Evolutionary conservation across 2,888 invertebrate genomes (phyloP), one percentile per base, ranked within the genome.

Genomic region (Pristionchus entomophagus): DNA sequence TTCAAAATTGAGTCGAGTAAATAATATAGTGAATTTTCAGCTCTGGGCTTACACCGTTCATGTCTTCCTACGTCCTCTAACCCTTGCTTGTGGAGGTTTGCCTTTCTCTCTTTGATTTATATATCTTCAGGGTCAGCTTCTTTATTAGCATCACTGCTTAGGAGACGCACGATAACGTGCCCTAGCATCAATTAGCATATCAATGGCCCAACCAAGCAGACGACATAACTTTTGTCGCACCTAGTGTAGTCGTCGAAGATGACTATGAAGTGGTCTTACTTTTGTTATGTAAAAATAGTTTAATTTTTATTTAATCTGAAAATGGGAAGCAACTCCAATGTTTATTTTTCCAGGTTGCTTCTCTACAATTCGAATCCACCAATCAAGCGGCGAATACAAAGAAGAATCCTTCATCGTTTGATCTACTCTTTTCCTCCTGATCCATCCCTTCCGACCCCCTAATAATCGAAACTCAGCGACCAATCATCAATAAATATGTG

Each of bases 281-380:
- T n/a, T n/a, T n/a, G n/a, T n/a, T n/a, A n/a, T n/a, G n/a, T n/a
- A n/a, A n/a, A n/a, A n/a, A n/a, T n/a, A n/a, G n/a, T n/a, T n/a
- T n/a, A n/a, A n/a, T n/a, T n/a, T n/a, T n/a, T n/a, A n/a, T n/a
- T n/a, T n/a, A n/a, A n/a, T n/a, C n/a, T n/a, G n/a, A n/a, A n/a
- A n/a, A n/a, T n/a, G n/a, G n/a, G n/a, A n/a, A n/a, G n/a, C n/a
- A n/a, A n/a, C n/a, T n/a, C n/a, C n/a, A 45, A 29, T 62, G 29
- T 22, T 5, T 26, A n/a, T 35, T 19, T 65, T 65, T 69, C 1
- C 73, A 73, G 73, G 73, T 0, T 26, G 41, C 73, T 73, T 84
- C 41, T 84, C 83, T 26, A 84, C 83, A 32, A 84, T 84, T 29
- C 83, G 83, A 65, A 65, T 84, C 35, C 83, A 84, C 51, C 45